Evolutionary conservation across 2,888 invertebrate genomes (phyloP).

Genomic region (Cheilosia grossa): DNA sequence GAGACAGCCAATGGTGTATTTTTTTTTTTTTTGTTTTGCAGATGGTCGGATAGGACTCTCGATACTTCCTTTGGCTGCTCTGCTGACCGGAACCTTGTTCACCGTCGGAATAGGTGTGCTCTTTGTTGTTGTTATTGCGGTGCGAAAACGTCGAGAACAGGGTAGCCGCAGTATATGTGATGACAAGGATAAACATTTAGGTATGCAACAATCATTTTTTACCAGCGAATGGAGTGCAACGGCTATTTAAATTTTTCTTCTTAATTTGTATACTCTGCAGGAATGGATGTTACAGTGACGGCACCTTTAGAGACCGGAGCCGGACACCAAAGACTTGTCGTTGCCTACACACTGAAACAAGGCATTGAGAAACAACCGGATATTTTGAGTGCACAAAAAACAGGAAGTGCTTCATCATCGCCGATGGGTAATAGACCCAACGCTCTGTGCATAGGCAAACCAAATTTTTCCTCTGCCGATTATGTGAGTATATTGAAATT

Average conservation of each 20-base stretch:
- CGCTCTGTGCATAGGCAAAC: constrained; percentile 79
- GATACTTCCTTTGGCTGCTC: constrained; percentile 88
- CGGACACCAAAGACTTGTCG: constrained; percentile 92
- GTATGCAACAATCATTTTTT: constrained; percentile 76
- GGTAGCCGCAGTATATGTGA: constrained; percentile 84
- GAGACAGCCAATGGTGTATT: background rate
- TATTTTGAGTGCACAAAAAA: constrained; percentile 91
- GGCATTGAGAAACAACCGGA: constrained; percentile 90
- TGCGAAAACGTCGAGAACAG: constrained; percentile 86
- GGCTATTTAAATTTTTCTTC: background rate
- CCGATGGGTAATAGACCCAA: constrained; percentile 82
- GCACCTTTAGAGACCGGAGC: constrained; percentile 90
- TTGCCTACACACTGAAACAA: constrained; percentile 92
- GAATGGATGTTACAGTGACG: constrained; percentile 84
- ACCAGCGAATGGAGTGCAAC: background rate
- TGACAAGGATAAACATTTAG: constrained; percentile 83
- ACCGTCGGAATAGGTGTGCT: constrained; percentile 87
- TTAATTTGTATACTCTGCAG: constrained; percentile 74
- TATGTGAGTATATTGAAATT: constrained; percentile 79
- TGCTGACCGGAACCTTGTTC: constrained; percentile 87
- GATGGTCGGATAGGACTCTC: constrained; percentile 89
- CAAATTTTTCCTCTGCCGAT: constrained; percentile 78
- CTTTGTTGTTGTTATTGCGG: constrained; percentile 87
- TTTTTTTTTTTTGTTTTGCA: constrained; percentile 82
- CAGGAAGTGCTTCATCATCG: constrained; percentile 83